Conservation (phyloP, 1,140 invertebrate genomes). For the Zaprionus africanus region DNA sequence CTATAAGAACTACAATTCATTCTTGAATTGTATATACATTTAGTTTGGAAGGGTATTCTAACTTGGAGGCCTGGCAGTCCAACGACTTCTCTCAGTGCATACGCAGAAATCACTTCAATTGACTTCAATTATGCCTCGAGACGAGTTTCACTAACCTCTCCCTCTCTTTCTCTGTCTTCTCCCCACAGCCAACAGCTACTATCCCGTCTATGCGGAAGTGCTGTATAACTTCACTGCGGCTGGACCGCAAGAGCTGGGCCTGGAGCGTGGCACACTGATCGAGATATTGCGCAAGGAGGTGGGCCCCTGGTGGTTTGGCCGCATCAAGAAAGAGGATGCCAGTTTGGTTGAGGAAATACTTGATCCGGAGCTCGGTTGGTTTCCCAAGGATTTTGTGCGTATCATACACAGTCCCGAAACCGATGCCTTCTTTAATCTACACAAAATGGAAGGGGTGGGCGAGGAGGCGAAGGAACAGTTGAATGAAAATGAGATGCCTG, state of each 20-base stretch:
- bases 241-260: slow-evolving; percentile 77
- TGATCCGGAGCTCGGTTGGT: slow-evolving; percentile 81
- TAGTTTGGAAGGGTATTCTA: too few relatives aligned
- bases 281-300: slow-evolving; percentile 79
- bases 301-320: slow-evolving; percentile 83
- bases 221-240: slow-evolving; percentile 81
- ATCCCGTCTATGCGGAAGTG: slow-evolving; percentile 79
- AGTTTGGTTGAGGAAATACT: slow-evolving; percentile 69
- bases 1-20: background rate
- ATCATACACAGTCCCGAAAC: slow-evolving; percentile 71
- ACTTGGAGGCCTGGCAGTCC: background rate
- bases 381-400: slow-evolving; percentile 84
- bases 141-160: slow-evolving; percentile 27
- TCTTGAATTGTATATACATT: background rate
- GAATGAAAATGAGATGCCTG: slow-evolving; percentile 22
- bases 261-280: slow-evolving; percentile 78
- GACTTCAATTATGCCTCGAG: slow-evolving; percentile 28
- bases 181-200: slow-evolving; percentile 55
- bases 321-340: slow-evolving; percentile 77
- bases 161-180: background rate
- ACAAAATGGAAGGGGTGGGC: slow-evolving; percentile 20
- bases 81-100: slow-evolving; percentile 10
- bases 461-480: slow-evolving; percentile 9
- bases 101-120: slow-evolving; percentile 24
- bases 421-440: slow-evolving; percentile 62